Evolutionary conservation across 53 echinoderm and acorn worm species (phyloP).

Genomic region (Paracentrotus lividus): DNA sequence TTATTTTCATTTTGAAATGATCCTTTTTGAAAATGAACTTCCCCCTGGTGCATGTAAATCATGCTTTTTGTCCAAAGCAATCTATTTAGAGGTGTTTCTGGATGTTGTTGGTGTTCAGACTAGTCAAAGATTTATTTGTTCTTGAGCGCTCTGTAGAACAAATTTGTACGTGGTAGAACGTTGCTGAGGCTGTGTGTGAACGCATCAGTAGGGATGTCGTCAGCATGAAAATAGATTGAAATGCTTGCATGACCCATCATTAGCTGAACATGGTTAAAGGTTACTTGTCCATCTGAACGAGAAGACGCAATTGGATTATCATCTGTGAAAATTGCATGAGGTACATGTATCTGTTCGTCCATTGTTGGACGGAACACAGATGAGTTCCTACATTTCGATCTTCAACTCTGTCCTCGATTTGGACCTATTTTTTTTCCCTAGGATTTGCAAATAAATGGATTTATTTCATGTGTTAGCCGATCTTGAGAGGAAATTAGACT

Average conservation of each 20-base stretch:
- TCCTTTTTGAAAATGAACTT: too few species aligned
- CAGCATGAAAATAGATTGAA: constrained; percentile 47
- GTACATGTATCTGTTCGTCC: not conserved
- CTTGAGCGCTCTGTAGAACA: too few species aligned
- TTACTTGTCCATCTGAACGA: not conserved
- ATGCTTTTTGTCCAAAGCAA: too few species aligned
- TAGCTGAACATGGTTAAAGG: constrained; percentile 48
- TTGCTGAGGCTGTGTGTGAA: not conserved
- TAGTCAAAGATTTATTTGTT: too few species aligned
- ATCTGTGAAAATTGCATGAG: constrained; percentile 21
- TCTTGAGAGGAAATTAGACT: not conserved
- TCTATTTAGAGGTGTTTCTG: too few species aligned
- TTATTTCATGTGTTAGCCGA: not conserved
- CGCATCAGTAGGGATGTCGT: not conserved
- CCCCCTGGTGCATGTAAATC: too few species aligned
- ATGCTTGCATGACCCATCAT: constrained; percentile 6
- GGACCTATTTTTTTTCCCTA: not conserved
- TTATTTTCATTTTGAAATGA: too few species aligned
- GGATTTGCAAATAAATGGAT: not conserved
- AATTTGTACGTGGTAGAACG: too few species aligned
- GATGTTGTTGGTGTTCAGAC: too few species aligned
- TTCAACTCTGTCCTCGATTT: not conserved
- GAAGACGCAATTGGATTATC: not conserved
- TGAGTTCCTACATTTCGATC: not conserved
- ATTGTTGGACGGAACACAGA: not conserved